Base-by-base conservation (phyloP, 2,888 invertebrate species). In the Epinotia ramella region DNA sequence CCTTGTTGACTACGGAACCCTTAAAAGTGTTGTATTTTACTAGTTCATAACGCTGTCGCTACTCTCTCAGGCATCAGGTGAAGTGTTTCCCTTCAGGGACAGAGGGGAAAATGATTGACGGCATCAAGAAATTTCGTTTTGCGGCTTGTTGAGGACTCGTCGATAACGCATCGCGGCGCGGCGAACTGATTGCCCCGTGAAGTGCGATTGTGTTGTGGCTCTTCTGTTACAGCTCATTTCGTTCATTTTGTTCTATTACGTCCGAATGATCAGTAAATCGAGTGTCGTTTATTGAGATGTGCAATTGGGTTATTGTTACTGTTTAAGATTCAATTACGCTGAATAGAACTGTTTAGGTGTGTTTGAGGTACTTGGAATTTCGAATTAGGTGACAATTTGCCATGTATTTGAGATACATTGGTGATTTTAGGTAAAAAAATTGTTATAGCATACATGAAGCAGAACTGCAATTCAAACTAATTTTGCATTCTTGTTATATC, bases 81-180 rank as follows among this genome's bases (percentile, higher is more conserved):
- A 62, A 60, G 59, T 60, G 74, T 64, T 66, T 70, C 76, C 71
- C 66, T 76, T 67, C 67, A 62, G 72, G 24, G 70, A 28, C 67
- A 18, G 71, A 90, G 94, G 94, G 94, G 92, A 91, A 93, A 92
- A 93, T 94, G 94, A 94, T 94, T 92, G 94, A 94, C 94, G 88
- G 89, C 88, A 83, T 87, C 88, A 88, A 90, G 93, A 93, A 91
- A 93, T 91, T 94, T 94, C 92, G 94, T 94, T 94, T 93, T 93
- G 94, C 85, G 94, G 94, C 91, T 90, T 91, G 91, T 94, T 90
- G 93, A 93, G 91, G 88, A 87, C 87, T 88, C 83, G 87, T 89
- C 86, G 86, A 88, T 86, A 87, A 86, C 87, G 88, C 88, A 87
- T 86, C 85, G 85, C 85, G 85, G 86, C 83, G 86, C 86, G 86